Evolutionary conservation across 2,797 vertebrate genomes (phyloP).

Genomic region (Bryconaethiops microstoma): DNA sequence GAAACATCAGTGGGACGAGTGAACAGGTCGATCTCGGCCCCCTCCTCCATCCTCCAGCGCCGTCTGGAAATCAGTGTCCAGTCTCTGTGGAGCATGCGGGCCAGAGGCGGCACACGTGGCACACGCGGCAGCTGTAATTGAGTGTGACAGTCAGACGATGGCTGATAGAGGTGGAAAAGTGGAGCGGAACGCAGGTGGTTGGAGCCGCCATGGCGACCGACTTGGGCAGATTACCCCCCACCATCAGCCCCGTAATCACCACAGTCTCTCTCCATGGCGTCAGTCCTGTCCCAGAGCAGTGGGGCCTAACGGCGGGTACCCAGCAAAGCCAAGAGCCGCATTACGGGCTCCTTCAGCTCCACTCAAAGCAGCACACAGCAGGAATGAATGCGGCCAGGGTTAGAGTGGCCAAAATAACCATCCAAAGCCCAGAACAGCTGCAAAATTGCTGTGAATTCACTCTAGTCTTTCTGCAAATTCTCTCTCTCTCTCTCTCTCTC

Average conservation of each 20-base stretch:
- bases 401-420: slow-evolving; percentile 2
- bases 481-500: background rate
- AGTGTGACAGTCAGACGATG: slow-evolving; percentile 52
- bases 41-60: slow-evolving; percentile 17
- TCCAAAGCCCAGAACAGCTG: background rate
- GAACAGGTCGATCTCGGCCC: slow-evolving; percentile 4
- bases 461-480: background rate
- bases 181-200: slow-evolving; percentile 48
- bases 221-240: slow-evolving; percentile 28
- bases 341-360: slow-evolving; percentile 22
- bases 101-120: slow-evolving; percentile 1
- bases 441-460: background rate
- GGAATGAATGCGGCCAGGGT: slow-evolving; percentile 5
- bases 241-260: slow-evolving; percentile 51
- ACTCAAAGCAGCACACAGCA: slow-evolving; percentile 14
- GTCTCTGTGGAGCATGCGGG: background rate
- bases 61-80: slow-evolving; percentile 24
- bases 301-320: slow-evolving; percentile 3
- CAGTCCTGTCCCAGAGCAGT: slow-evolving; percentile 12
- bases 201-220: slow-evolving; percentile 10
- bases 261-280: slow-evolving; percentile 22
- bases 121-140: slow-evolving; percentile 46
- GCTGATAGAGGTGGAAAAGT: slow-evolving; percentile 45
- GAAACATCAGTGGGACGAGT: slow-evolving; percentile 22
- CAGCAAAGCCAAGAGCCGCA: slow-evolving; percentile 1